phyloP scores from a whole-genome alignment of 35 echinoderm and acorn worm species.

The Nesometra sesokonis region DNA sequence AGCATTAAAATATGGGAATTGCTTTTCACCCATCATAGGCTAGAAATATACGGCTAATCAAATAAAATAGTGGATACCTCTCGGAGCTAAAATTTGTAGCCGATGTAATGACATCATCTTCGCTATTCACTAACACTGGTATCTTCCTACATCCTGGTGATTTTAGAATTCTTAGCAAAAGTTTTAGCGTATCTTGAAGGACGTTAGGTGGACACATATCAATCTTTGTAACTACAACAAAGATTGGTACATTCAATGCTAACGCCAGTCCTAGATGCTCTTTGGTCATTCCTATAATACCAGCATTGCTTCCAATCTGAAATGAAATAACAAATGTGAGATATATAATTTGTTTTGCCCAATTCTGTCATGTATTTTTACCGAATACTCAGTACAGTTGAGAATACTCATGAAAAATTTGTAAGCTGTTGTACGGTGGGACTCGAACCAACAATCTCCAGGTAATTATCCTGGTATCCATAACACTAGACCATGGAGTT shows the following conservation, averaged over 20 bases:
- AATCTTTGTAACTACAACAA: constrained; percentile 96
- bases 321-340: too few relatives aligned
- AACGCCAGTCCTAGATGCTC: constrained; percentile 90
- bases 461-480: too few relatives aligned
- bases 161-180: constrained; percentile 90
- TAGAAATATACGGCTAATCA: too few relatives aligned
- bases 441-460: too few relatives aligned
- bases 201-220: constrained; percentile 98
- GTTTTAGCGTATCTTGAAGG: constrained; percentile 78
- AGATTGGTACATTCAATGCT: constrained; percentile 88
- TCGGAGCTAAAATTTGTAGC: constrained; percentile 99
- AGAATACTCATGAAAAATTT: too few relatives aligned
- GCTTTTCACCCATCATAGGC: too few relatives aligned
- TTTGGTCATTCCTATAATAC: constrained; percentile 97
- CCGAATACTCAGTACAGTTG: too few relatives aligned
- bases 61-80: constrained; percentile 38
- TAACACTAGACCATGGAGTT: too few relatives aligned
- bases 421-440: too few relatives aligned
- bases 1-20: too few relatives aligned
- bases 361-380: too few relatives aligned
- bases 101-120: constrained; percentile 85
- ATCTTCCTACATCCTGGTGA: constrained; percentile 96
- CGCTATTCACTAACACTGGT: constrained; percentile 78
- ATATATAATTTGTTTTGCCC: too few relatives aligned
- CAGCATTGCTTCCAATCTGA: constrained; percentile 97